phyloP scores from a whole-genome alignment of 35 echinoderm and acorn worm species.

The Hemicentrotus pulcherrimus region DNA sequence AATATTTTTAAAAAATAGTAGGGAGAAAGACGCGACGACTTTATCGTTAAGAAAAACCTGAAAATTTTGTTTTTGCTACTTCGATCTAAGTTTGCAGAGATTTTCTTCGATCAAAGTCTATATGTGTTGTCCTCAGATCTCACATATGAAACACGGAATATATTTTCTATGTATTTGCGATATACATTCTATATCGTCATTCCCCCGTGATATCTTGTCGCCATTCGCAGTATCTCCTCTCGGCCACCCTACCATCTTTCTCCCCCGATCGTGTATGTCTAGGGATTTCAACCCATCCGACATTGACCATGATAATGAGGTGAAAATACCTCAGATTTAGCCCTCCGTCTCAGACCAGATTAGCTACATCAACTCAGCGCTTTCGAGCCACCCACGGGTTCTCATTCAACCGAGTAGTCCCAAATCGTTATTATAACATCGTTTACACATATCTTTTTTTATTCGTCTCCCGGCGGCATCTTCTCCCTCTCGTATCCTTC shows the following conservation, averaged over 20 bases:
- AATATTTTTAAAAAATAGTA: too few relatives aligned
- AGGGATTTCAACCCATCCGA: neutral
- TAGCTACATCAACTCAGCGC: slow-evolving; percentile 46
- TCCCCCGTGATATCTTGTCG: neutral
- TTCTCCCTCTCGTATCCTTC: neutral
- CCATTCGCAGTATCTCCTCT: neutral
- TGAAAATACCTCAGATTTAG: slow-evolving; percentile 48
- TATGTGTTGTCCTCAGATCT: neutral
- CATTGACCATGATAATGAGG: slow-evolving; percentile 30
- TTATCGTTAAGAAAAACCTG: too few relatives aligned
- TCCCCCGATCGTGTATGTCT: neutral
- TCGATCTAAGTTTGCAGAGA: too few relatives aligned
- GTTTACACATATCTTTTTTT: slow-evolving; percentile 33
- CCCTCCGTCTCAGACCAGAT: slow-evolving; percentile 21
- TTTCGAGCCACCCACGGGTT: neutral
- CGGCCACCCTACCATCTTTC: neutral
- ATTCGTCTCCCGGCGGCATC: neutral
- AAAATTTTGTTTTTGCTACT: too few relatives aligned
- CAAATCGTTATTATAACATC: slow-evolving; percentile 47
- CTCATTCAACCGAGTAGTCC: slow-evolving; percentile 37
- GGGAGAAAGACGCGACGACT: too few relatives aligned
- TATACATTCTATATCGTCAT: neutral
- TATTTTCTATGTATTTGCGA: neutral
- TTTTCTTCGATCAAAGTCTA: neutral
- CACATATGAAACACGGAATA: neutral